phyloP scores from a whole-genome alignment of 2,797 vertebrate species.

The Pteropus rufus region DNA sequence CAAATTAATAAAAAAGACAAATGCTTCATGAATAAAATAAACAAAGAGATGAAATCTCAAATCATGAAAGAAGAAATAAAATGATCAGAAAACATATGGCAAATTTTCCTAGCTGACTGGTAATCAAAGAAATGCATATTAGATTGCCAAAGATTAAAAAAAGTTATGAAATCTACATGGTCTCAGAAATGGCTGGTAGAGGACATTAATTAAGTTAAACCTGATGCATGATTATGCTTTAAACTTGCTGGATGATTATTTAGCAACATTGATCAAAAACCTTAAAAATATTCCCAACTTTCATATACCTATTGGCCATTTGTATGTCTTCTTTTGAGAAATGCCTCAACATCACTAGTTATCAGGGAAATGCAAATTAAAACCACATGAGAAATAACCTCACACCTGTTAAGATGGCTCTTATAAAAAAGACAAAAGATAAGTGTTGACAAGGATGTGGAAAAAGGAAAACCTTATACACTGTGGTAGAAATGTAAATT shows the following conservation, averaged over 20 bases:
- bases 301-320: background rate
- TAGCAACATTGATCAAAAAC: background rate
- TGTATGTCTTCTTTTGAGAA: background rate
- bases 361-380: background rate
- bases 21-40: background rate
- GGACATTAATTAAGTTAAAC: background rate
- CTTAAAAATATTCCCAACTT: background rate
- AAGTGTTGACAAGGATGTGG: background rate
- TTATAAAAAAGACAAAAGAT: background rate
- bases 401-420: background rate
- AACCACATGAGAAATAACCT: background rate
- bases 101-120: background rate
- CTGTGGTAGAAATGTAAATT: background rate
- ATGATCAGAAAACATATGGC: background rate
- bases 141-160: background rate
- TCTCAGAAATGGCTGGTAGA: background rate
- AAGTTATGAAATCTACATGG: background rate
- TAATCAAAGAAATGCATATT: background rate
- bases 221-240: background rate
- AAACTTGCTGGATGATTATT: background rate
- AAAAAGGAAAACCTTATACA: background rate
- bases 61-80: constrained; percentile 18
- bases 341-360: background rate
- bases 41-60: background rate
- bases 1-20: background rate